These are phyloP conservation scores for Neodontobutis hainanensis DNA, from an alignment of 2,113 vertebrate genomes.

Conservation along the genomic window DNA sequence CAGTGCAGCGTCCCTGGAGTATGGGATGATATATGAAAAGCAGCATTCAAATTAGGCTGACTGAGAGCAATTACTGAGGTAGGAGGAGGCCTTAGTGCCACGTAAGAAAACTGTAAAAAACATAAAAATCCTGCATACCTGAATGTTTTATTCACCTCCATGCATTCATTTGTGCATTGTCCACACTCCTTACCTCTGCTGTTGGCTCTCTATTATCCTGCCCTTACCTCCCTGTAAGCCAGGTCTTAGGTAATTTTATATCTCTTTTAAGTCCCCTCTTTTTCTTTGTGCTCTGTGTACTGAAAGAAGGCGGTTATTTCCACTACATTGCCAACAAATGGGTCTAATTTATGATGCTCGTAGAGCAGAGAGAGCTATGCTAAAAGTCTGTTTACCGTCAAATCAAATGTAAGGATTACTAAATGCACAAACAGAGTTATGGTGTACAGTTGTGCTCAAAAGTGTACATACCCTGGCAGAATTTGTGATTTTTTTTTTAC, in stretches of 20 bases:
- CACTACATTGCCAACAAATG: conserved; percentile 40
- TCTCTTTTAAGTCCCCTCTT: conserved; percentile 11
- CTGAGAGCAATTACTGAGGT: conserved; percentile 68
- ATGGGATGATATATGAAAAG: conserved; percentile 75
- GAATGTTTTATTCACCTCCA: conserved; percentile 38
- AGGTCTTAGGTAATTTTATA: conserved; percentile 41
- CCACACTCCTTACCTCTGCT: conserved; percentile 13
- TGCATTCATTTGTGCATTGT: conserved; percentile 18
- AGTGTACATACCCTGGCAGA: neutral
- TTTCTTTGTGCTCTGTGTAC: conserved; percentile 16
- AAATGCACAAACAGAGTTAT: conserved; percentile 27
- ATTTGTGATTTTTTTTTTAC: no score
- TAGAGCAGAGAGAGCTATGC: conserved; percentile 46
- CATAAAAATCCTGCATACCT: conserved; percentile 46
- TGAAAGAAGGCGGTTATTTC: conserved; percentile 49
- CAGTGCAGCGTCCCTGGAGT: conserved; percentile 62
- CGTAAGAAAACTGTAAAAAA: conserved; percentile 21
- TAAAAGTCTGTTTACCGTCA: conserved; percentile 65
- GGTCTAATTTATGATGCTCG: conserved; percentile 48
- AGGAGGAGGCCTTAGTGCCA: conserved; percentile 56
- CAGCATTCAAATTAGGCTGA: conserved; percentile 77
- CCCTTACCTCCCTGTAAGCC: conserved; percentile 22
- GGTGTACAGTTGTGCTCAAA: neutral
- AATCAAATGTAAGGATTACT: conserved; percentile 44
- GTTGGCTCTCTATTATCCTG: conserved; percentile 25